These are phyloP conservation scores for Aphrocallistes beatrix DNA, from an alignment of 37 sponge, comb jelly and placozoan genomes.

Conservation along the genomic window DNA sequence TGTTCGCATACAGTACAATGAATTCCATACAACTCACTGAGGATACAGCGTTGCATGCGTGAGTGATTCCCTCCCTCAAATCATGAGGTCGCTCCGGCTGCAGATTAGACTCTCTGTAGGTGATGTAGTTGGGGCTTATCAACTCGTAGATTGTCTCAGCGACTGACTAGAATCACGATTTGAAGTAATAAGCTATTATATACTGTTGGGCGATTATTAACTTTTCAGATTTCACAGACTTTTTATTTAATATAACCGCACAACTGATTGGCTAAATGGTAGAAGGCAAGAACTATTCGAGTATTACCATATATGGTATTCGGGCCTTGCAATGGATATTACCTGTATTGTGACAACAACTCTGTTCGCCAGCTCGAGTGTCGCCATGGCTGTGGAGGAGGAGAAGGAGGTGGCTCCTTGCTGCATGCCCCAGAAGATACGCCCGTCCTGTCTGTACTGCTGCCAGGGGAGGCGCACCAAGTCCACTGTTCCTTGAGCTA, in stretches of 20 bases:
- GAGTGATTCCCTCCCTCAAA: slow-evolving; percentile 70
- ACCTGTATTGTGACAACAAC: slow-evolving; percentile 66
- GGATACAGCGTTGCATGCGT: slow-evolving; percentile 65
- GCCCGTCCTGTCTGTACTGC: slow-evolving; percentile 91
- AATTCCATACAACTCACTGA: slow-evolving; percentile 39
- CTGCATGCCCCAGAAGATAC: slow-evolving; percentile 80
- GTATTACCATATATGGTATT: no score
- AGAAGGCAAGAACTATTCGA: no score
- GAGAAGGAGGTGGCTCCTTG: slow-evolving; percentile 77
- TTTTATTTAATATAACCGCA: no score
- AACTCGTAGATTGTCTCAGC: slow-evolving; percentile 67
- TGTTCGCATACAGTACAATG: no score
- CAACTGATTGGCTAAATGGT: no score
- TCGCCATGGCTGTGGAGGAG: slow-evolving; percentile 69
- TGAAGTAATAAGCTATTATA: no score
- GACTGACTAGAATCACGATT: slow-evolving; percentile 29
- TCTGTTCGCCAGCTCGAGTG: slow-evolving; percentile 68
- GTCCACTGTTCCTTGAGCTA: slow-evolving; percentile 71
- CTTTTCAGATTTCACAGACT: not conserved
- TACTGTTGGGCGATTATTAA: not conserved
- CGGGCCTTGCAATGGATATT: not conserved
- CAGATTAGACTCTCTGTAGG: not conserved
- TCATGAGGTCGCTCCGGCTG: slow-evolving; percentile 47
- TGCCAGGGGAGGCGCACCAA: slow-evolving; percentile 83
- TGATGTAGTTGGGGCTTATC: slow-evolving; percentile 27